These are phyloP conservation scores for Lutjanus campechanus DNA, from an alignment of 2,797 vertebrate genomes.

Conservation along the genomic window DNA sequence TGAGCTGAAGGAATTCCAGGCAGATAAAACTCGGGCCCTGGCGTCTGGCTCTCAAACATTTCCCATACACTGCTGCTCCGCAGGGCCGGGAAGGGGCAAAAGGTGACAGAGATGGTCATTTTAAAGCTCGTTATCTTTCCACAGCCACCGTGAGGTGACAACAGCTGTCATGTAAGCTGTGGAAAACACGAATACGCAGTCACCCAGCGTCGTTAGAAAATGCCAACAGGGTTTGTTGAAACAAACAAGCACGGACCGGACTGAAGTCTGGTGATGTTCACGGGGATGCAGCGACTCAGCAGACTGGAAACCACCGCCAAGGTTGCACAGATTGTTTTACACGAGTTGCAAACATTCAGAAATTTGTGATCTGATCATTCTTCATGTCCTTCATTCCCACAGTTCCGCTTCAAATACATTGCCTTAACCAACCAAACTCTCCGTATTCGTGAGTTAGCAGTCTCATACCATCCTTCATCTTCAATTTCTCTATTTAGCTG, in stretches of 20 bases:
- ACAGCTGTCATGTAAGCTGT: slow-evolving; percentile 34
- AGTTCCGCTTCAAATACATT: too few relatives aligned
- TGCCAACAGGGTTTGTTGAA: not conserved
- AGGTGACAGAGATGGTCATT: slow-evolving; percentile 35
- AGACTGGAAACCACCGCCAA: not conserved
- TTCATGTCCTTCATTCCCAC: too few relatives aligned
- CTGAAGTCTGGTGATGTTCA: not conserved
- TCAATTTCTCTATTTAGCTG: too few relatives aligned
- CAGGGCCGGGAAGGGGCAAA: slow-evolving; percentile 12
- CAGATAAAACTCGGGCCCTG: slow-evolving; percentile 70
- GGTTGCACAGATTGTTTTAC: not conserved
- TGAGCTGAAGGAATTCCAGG: slow-evolving; percentile 72
- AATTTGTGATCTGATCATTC: too few relatives aligned
- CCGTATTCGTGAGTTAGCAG: too few relatives aligned
- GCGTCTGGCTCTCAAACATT: slow-evolving; percentile 35
- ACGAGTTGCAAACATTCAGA: not conserved
- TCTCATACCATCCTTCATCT: too few relatives aligned
- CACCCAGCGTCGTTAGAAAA: not conserved
- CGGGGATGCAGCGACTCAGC: not conserved
- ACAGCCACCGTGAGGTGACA: slow-evolving; percentile 27
- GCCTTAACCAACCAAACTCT: too few relatives aligned
- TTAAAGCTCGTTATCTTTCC: slow-evolving; percentile 54
- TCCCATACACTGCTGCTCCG: slow-evolving; percentile 31
- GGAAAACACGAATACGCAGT: slow-evolving; percentile 17
- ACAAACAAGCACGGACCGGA: not conserved